phyloP scores from a whole-genome alignment of 2,888 invertebrate genomes.

The Caenorhabditis sp. region DNA sequence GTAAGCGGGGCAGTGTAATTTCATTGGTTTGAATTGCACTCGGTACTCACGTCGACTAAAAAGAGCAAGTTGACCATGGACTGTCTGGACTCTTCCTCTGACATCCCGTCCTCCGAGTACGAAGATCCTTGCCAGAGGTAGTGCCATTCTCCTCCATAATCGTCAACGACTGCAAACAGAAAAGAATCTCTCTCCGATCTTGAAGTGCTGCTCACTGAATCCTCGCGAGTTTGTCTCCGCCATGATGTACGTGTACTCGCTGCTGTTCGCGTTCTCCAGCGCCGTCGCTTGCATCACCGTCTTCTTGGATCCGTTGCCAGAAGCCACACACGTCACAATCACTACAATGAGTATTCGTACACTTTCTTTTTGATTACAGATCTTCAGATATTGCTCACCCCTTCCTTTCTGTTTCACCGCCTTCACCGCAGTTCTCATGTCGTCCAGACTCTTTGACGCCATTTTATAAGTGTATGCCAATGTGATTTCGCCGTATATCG shows the following conservation, averaged over 20 bases:
- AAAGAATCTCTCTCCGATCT: no score
- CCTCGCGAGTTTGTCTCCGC: slow-evolving; percentile 53
- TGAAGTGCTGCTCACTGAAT: slow-evolving; percentile 31
- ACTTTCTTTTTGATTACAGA: no score
- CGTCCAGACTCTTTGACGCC: background rate
- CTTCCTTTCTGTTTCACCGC: slow-evolving; percentile 35
- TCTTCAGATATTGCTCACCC: slow-evolving; percentile 7
- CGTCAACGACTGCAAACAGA: slow-evolving; percentile 49
- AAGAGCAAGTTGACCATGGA: slow-evolving; percentile 33
- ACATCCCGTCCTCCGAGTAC: background rate
- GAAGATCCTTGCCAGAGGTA: slow-evolving; percentile 41
- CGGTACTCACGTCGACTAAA: slow-evolving; percentile 38
- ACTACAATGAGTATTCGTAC: no score
- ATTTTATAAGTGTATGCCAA: slow-evolving; percentile 40
- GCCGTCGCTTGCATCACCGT: slow-evolving; percentile 59
- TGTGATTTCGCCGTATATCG: slow-evolving; percentile 23
- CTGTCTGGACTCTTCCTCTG: slow-evolving; percentile 8
- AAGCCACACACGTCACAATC: slow-evolving; percentile 47
- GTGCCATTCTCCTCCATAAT: slow-evolving; percentile 29
- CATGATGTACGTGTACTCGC: slow-evolving; percentile 64
- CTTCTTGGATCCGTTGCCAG: slow-evolving; percentile 39
- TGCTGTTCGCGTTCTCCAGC: slow-evolving; percentile 53
- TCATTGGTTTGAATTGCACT: background rate
- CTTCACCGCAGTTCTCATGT: slow-evolving; percentile 26
- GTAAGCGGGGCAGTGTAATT: background rate